Base-by-base conservation (phyloP, 2,113 vertebrate genomes). In the Plecturocebus donacophilus region DNA sequence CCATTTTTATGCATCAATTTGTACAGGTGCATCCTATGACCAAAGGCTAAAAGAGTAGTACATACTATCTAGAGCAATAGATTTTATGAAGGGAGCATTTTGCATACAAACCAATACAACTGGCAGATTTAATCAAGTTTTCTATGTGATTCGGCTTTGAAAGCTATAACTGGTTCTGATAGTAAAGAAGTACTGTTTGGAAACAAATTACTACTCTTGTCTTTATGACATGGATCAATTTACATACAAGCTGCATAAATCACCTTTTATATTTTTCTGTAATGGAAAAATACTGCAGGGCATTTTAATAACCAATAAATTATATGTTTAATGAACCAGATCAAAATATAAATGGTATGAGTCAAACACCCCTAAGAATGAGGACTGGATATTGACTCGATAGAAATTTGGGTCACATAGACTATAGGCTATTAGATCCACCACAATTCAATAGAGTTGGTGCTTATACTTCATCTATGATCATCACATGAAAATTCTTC, bases 271-370 rank as follows among this genome's bases (percentile, higher is more conserved):
- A 96, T 91, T 94, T 97, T 71, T 94, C 87, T 95, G n/a, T 96
- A 95, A 94, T 95, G 58, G 87, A 96, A 96, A 97, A 98, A 95
- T 96, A 94, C 79, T 97, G 56, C 35, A 94, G 79, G 70, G 14
- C 25, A 97, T 96, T 98, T 98, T 97, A 98, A 97, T 95, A 97
- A 97, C 92, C 95, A 97, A 97, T 98, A 97, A 93, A 96, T 98
- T 97, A 95, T 94, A 94, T 96, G 85, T 75, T 97, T 98, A 97
- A 98, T 98, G 95, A 97, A 97, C 80, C 49, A 96, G 54, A 86
- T 77, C 64, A 97, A 98, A 95, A 96, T 98, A 95, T 88, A 97
- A 97, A 88, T 80, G 80, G 42, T 85, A 68, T 98, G 85, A 97
- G 58, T 93, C 84, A 97, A 97, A 97, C 21, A 93, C 11, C 52